phyloP scores from a whole-genome alignment of 2,797 vertebrate genomes.

The Hozukius guyotensis region DNA sequence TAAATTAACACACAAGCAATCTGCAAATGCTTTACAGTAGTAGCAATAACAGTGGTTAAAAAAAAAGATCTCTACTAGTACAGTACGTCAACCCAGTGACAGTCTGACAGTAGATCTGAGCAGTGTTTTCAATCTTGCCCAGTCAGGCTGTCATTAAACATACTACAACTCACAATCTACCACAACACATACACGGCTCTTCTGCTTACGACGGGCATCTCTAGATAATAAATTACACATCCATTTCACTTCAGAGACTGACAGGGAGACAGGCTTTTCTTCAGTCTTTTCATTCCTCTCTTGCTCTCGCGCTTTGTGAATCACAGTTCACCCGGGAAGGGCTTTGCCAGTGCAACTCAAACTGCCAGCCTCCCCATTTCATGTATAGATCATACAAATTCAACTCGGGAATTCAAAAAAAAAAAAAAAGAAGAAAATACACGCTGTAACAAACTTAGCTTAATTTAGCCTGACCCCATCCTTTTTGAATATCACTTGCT shows the following conservation, averaged over 20 bases:
- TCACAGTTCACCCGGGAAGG: conserved; percentile 63
- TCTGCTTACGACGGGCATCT: conserved; percentile 72
- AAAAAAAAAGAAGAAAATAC: conserved; percentile 25
- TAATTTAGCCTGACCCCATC: conserved; percentile 52
- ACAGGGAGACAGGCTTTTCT: conserved; percentile 62
- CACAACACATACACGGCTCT: conserved; percentile 71
- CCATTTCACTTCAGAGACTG: conserved; percentile 70
- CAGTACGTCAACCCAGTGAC: conserved; percentile 77
- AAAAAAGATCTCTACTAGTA: conserved; percentile 72
- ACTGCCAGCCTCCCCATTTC: conserved; percentile 48
- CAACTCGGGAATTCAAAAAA: conserved; percentile 19
- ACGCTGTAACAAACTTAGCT: conserved; percentile 51
- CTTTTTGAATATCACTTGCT: conserved; percentile 41
- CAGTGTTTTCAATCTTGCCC: conserved; percentile 52
- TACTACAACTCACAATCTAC: conserved; percentile 75
- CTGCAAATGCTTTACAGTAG: conserved; percentile 88
- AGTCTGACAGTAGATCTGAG: conserved; percentile 65
- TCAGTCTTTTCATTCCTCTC: conserved; percentile 59
- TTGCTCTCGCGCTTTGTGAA: conserved; percentile 46
- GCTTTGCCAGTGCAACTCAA: conserved; percentile 63
- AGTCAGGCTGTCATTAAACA: conserved; percentile 67
- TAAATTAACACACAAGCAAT: conserved; percentile 97
- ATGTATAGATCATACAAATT: conserved; percentile 44
- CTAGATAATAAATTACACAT: conserved; percentile 81
- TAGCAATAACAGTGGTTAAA: conserved; percentile 81